Conservation (phyloP, 2,797 vertebrate genomes). For the Garrulus glandarius region DNA sequence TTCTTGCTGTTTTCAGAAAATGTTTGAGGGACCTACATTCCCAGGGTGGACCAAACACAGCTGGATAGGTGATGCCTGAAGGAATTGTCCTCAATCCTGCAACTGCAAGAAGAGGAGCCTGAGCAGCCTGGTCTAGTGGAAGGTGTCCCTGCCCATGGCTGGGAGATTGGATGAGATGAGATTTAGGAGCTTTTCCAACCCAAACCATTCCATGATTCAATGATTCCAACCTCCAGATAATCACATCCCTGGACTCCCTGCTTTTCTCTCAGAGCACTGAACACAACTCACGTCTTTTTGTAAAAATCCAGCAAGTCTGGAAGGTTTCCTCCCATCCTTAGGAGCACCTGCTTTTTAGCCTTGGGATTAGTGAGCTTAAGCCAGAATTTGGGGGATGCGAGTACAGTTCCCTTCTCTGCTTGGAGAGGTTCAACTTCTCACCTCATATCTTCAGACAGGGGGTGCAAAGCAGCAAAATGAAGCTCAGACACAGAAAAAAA, state of each 20-base stretch:
- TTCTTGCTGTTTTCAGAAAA: background rate
- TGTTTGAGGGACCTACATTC: fast-evolving
- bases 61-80: background rate
- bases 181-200: background rate
- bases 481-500: background rate
- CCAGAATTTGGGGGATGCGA: background rate
- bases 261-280: background rate
- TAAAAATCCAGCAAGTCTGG: background rate
- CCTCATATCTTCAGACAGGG: background rate
- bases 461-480: background rate
- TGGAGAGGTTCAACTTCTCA: background rate
- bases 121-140: too few relatives aligned
- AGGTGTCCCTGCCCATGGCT: background rate
- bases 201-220: background rate
- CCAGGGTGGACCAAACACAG: background rate
- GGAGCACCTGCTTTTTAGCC: background rate
- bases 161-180: background rate
- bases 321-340: background rate
- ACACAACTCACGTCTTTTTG: background rate
- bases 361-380: fast-evolving
- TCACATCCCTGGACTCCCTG: fast-evolving
- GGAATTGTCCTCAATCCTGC: background rate
- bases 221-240: background rate
- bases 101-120: background rate
- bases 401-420: background rate